Conservation (phyloP, 2,797 vertebrate genomes). For the Eurystomus glaucurus region DNA sequence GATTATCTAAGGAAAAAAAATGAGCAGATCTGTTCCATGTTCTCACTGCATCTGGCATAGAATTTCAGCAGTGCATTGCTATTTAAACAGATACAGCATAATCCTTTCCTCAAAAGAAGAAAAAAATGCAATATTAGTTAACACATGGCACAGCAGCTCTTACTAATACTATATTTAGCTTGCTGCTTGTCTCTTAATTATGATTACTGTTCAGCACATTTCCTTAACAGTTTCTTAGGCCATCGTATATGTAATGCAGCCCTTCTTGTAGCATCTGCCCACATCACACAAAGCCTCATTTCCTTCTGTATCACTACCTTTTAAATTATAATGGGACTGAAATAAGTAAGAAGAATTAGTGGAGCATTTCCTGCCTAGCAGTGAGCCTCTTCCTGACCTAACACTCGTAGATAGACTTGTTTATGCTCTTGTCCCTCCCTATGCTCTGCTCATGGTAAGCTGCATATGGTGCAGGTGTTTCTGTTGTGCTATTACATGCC, state of each 20-base stretch:
- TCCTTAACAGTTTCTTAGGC: slow-evolving; percentile 22
- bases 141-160: background rate
- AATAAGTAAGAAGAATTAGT: slow-evolving; percentile 19
- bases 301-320: background rate
- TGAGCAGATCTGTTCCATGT: background rate
- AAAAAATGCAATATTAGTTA: background rate
- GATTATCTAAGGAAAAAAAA: background rate
- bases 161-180: slow-evolving; percentile 17
- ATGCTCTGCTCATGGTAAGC: background rate
- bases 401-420: background rate
- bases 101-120: background rate
- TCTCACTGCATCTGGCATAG: background rate
- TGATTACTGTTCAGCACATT: slow-evolving; percentile 1
- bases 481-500: slow-evolving; percentile 35
- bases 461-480: slow-evolving; percentile 64
- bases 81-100: background rate
- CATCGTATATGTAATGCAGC: background rate
- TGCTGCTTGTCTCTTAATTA: slow-evolving; percentile 21
- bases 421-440: background rate
- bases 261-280: slow-evolving; percentile 23
- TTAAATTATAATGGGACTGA: background rate
- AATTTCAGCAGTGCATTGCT: background rate
- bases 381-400: background rate
- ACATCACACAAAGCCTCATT: background rate
- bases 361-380: background rate